Evolutionary conservation across 2,888 invertebrate species (phyloP).

Genomic region (Polyploca ridens): DNA sequence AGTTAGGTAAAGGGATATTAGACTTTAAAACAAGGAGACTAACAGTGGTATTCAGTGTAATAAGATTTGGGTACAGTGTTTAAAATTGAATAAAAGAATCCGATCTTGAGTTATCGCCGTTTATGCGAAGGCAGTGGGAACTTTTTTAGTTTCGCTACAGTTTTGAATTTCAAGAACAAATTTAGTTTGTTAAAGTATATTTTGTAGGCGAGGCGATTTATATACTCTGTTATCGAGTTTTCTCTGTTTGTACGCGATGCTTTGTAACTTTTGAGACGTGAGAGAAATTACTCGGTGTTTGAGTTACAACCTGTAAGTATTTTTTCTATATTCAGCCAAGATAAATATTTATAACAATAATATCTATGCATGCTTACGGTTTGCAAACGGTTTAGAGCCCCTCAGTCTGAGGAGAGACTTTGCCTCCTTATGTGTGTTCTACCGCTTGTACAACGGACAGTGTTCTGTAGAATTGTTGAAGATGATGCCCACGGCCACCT

Average conservation of each 20-base stretch:
- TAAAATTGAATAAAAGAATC: conserved; percentile 54
- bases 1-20: neutral
- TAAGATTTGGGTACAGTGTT: conserved; percentile 19
- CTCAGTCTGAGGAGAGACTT: no score
- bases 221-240: neutral
- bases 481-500: no score
- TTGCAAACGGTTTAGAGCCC: no score
- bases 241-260: neutral
- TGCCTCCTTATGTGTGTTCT: no score
- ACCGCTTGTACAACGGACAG: no score
- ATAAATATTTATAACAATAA: no score
- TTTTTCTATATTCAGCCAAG: no score
- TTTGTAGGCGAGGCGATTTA: neutral
- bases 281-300: no score
- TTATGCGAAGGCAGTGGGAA: conserved; percentile 40
- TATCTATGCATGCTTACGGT: no score
- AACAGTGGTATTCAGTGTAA: neutral
- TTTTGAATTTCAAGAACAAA: conserved; percentile 58
- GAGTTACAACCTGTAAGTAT: no score
- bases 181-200: conserved; percentile 36
- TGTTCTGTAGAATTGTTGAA: no score
- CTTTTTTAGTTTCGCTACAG: conserved; percentile 48
- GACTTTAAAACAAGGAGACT: neutral
- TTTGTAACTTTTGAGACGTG: neutral
- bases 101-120: conserved; percentile 57